Evolutionary conservation across 2,113 vertebrate genomes (phyloP).

Genomic region (Cheilinus undulatus): DNA sequence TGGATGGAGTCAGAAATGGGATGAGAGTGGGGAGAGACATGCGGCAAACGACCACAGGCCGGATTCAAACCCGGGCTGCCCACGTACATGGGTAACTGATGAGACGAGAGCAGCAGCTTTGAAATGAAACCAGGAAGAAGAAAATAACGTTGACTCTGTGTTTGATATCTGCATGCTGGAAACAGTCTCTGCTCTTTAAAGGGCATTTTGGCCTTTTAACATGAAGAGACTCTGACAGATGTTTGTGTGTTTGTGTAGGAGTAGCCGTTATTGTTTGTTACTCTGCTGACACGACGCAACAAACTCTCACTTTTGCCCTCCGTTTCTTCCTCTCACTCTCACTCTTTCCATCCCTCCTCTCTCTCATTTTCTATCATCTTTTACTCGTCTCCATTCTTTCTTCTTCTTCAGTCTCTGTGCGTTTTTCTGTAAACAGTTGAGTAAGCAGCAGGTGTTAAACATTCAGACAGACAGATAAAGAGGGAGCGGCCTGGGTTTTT

Average conservation of each 20-base stretch:
- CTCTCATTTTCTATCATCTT: not conserved
- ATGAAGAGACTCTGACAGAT: slow-evolving; percentile 26
- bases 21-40: no score
- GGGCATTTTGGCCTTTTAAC: slow-evolving; percentile 50
- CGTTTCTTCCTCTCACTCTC: not conserved
- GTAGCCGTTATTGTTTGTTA: slow-evolving; percentile 23
- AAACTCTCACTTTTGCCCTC: not conserved
- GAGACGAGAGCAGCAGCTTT: slow-evolving; percentile 2
- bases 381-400: not conserved
- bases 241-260: slow-evolving; percentile 12
- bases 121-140: slow-evolving; percentile 3
- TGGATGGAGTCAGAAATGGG: no score
- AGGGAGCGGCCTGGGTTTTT: not conserved
- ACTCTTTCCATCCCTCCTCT: not conserved
- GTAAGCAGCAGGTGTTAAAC: slow-evolving; percentile 18
- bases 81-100: slow-evolving; percentile 48
- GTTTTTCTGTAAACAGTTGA: not conserved
- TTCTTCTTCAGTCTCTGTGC: not conserved
- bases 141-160: not conserved
- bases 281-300: slow-evolving; percentile 22
- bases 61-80: no score
- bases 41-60: no score
- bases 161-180: slow-evolving; percentile 17
- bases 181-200: slow-evolving; percentile 50
- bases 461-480: slow-evolving; percentile 2